Evolutionary conservation across 2,113 vertebrate species (phyloP).

Genomic region (Microcebus griseorufus): DNA sequence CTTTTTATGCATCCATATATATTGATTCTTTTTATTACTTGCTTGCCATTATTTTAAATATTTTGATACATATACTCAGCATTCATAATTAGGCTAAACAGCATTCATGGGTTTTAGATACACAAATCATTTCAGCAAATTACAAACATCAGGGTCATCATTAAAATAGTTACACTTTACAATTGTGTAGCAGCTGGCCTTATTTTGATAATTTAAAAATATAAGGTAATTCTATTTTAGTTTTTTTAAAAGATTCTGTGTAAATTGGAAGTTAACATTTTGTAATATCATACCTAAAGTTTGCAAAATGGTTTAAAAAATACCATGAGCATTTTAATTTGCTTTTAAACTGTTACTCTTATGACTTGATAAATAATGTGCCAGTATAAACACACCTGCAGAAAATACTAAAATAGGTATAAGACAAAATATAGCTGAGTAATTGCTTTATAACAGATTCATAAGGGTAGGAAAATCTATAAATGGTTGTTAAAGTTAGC

Average conservation of each 20-base stretch:
- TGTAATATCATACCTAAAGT: background rate
- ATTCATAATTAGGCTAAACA: background rate
- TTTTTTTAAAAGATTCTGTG: background rate
- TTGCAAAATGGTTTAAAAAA: conserved; percentile 43
- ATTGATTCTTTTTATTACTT: background rate
- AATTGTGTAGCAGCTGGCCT: background rate
- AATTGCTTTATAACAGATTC: conserved; percentile 66
- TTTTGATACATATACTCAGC: background rate
- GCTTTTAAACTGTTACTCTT: conserved; percentile 5
- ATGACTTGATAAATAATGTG: conserved; percentile 36
- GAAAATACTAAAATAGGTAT: conserved; percentile 44
- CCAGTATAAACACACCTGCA: conserved; percentile 54
- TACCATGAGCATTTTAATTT: conserved; percentile 20
- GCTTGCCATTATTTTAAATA: background rate
- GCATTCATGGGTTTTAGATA: background rate
- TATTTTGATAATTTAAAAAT: conserved; percentile 3
- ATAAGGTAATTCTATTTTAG: background rate
- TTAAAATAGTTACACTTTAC: background rate
- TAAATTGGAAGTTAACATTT: background rate
- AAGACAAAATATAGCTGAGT: conserved; percentile 45
- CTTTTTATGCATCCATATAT: background rate
- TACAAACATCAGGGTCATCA: background rate
- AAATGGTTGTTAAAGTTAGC: conserved; percentile 43
- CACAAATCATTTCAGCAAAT: background rate
- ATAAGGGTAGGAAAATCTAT: conserved; percentile 49